Evolutionary conservation across 2,797 vertebrate genomes (phyloP), one percentile per base, ranked within the genome.

Genomic region (Balearica regulorum): DNA sequence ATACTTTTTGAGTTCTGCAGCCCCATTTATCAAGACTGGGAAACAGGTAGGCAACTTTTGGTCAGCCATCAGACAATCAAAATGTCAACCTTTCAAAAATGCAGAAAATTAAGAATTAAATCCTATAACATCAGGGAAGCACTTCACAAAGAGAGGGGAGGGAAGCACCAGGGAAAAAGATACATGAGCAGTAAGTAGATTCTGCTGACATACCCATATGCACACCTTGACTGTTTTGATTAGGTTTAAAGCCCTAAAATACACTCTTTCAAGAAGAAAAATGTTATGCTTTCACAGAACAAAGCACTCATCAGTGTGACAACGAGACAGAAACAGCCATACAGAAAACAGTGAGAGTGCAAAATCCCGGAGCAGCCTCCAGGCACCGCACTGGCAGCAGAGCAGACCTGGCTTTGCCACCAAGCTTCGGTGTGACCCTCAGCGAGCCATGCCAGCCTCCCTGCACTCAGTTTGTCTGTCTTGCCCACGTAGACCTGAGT

Each of bases 341-440:
- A n/a, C 3, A 44, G 53, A 68, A 61, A 61, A 70, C 0, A 7
- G 43, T 7, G n/a, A 73, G 64, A 1, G 4, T 8, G 16, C 15
- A 28, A 41, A 68, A 46, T 11, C 8, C 11, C 19, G 1, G 3
- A 54, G 46, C 41, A 69, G 33, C 33, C 55, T n/a, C 68, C 11
- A 12, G 12, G 33, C 28, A 37, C 17, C 1, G 0, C 1, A 2
- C 19, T 10, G 10, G 54, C 35, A n/a, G n/a, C 28, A 10, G 26
- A 37, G 9, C 31, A 51, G 44, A 46, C 11, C 22, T 31, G n/a
- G 26, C 33, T 64, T 35, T n/a, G 48, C 60, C 65, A n/a, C 25
- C 22, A 7, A 29, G 24, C 24, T n/a, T 13, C 1, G 1, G 16
- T 0, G 3, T 31, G 41, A 54, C 31, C 24, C 44, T 64, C 22